These are phyloP conservation scores for Plodia interpunctella DNA, from an alignment of 1,140 invertebrate genomes.

Conservation along the genomic window DNA sequence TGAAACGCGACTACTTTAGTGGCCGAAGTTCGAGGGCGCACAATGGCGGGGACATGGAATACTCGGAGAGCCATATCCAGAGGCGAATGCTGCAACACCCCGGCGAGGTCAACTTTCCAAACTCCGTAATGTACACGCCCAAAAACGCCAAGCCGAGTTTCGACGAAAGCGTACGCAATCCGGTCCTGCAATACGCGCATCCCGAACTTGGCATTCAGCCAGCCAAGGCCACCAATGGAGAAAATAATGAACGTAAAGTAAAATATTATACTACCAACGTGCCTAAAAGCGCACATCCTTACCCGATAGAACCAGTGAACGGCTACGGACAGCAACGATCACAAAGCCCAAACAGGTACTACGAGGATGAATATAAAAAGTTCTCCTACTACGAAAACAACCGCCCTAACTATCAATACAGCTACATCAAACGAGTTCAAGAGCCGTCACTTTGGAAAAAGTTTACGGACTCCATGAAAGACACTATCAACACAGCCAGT, in stretches of 20 bases:
- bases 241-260: slow-evolving; percentile 59
- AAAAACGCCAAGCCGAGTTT: slow-evolving; percentile 76
- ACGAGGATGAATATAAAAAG: slow-evolving; percentile 74
- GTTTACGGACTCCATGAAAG: slow-evolving; percentile 84
- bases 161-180: slow-evolving; percentile 83
- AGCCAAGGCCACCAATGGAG: slow-evolving; percentile 78
- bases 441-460: slow-evolving; percentile 84
- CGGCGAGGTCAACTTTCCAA: slow-evolving; percentile 79
- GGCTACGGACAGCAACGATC: slow-evolving; percentile 74
- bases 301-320: slow-evolving; percentile 70
- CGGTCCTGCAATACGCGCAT: slow-evolving; percentile 87
- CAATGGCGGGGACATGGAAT: slow-evolving; percentile 64
- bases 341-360: slow-evolving; percentile 73
- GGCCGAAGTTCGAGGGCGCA: slow-evolving; percentile 73
- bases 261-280: slow-evolving; percentile 64
- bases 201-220: slow-evolving; percentile 87
- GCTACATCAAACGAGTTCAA: slow-evolving; percentile 73
- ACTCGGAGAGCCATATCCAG: slow-evolving; percentile 78
- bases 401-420: slow-evolving; percentile 70
- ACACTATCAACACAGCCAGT: slow-evolving; percentile 83
- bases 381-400: slow-evolving; percentile 74
- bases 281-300: slow-evolving; percentile 68
- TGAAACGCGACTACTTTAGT: slow-evolving; percentile 77
- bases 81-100: slow-evolving; percentile 83
- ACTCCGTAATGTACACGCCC: slow-evolving; percentile 79